These are phyloP conservation scores for Geococcyx californianus DNA, from an alignment of 2,113 vertebrate genomes.

Conservation along the genomic window DNA sequence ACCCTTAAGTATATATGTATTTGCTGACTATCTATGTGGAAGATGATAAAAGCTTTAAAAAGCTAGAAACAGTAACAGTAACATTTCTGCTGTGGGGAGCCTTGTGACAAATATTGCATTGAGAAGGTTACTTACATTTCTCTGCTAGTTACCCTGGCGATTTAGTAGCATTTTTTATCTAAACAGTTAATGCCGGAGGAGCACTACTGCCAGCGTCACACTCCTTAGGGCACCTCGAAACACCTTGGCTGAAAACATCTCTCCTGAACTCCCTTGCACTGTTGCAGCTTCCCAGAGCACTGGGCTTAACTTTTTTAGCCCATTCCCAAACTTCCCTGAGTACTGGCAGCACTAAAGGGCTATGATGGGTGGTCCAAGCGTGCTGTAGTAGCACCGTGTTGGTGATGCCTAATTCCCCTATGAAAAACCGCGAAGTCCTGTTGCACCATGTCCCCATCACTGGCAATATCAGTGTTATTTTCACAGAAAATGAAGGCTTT, in stretches of 20 bases:
- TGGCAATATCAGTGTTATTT: not conserved
- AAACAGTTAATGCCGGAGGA: not conserved
- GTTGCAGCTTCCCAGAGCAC: not conserved
- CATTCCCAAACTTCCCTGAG: not conserved
- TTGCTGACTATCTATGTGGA: not conserved
- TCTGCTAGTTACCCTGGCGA: not conserved
- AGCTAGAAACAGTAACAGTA: not conserved
- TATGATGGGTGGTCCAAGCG: not conserved
- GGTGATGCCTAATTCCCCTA: fast-evolving
- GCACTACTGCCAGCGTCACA: not conserved
- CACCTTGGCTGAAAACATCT: not conserved
- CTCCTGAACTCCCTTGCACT: not conserved
- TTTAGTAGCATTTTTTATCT: not conserved
- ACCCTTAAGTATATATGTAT: not conserved
- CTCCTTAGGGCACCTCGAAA: fast-evolving
- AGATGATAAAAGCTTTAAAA: slow-evolving; percentile 3
- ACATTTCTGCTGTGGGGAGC: not conserved
- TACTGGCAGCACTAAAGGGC: not conserved
- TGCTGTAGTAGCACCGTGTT: not conserved
- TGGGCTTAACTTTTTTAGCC: not conserved
- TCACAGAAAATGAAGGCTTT: slow-evolving; percentile 29
- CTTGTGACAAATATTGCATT: not conserved
- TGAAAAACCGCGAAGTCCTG: not conserved
- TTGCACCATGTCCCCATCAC: not conserved
- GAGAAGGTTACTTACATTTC: not conserved